Percentiles rank a stretch among this genome's conserved stretches.
Conservation (phyloP, 2,888 invertebrate genomes). For the Dryobota labecula region DNA sequence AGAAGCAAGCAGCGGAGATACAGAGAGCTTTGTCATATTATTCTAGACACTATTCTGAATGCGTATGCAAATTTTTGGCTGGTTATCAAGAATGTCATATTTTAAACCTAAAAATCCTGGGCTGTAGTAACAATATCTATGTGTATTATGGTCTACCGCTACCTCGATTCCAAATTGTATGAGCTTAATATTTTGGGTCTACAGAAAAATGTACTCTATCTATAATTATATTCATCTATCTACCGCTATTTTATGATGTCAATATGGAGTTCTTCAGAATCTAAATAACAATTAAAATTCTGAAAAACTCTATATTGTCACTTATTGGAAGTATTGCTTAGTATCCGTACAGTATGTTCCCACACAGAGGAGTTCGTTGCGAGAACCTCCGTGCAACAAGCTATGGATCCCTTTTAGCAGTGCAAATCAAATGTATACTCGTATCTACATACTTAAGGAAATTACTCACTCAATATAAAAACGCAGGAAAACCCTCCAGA, state of each 20-base stretch:
- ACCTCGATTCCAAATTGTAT: background rate
- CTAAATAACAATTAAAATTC: too few relatives aligned
- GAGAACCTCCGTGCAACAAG: background rate
- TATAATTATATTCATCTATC: background rate
- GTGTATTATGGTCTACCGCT: background rate
- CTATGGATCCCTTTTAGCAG: too few relatives aligned
- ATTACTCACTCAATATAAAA: constrained; percentile 91
- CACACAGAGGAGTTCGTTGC: background rate
- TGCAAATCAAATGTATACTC: background rate
- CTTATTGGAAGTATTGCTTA: background rate
- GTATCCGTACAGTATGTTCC: too few relatives aligned
- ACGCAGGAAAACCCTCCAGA: constrained; percentile 92
- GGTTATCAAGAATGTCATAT: background rate
- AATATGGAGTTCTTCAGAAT: too few relatives aligned
- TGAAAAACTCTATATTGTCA: background rate
- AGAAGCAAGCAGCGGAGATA: background rate
- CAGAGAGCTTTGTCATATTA: background rate
- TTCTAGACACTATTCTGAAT: background rate
- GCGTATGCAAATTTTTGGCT: background rate
- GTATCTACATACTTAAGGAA: too few relatives aligned
- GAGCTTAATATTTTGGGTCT: background rate
- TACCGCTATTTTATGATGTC: too few relatives aligned
- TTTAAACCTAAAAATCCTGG: background rate
- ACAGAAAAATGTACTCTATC: background rate
- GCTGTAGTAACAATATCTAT: background rate